Percentiles rank a stretch among this genome's conserved stretches.
Evolutionary conservation across 2,888 invertebrate species (phyloP).

Genomic region (Chaetogeoica ovagalla): DNA sequence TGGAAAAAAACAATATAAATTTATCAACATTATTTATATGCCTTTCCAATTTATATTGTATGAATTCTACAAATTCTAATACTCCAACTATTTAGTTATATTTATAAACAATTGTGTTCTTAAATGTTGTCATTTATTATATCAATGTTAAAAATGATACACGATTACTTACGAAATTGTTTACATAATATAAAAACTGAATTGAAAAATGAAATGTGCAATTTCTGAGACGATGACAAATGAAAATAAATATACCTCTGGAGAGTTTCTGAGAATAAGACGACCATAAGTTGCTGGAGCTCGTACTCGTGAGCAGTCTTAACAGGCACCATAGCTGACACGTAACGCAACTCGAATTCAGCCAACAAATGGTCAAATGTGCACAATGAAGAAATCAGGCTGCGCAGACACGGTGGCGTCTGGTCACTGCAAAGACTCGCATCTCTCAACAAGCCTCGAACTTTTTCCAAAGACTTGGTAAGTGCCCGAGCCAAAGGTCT

Average conservation of each 20-base stretch:
- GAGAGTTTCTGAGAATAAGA: constrained; percentile 94
- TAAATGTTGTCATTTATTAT: no score
- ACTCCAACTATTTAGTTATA: no score
- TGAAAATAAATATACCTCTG: constrained; percentile 62
- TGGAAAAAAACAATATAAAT: no score
- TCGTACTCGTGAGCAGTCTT: constrained; percentile 96
- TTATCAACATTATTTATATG: no score
- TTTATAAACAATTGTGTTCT: no score
- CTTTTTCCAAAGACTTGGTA: constrained; percentile 92
- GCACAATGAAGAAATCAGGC: constrained; percentile 59
- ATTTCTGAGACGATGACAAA: no score
- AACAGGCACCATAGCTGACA: constrained; percentile 98
- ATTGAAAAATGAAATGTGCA: no score
- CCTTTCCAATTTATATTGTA: not conserved
- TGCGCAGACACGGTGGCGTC: constrained; percentile 56
- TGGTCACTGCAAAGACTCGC: constrained; percentile 72
- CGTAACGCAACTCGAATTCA: constrained; percentile 97
- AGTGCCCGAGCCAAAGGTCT: constrained; percentile 94
- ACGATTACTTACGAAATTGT: no score
- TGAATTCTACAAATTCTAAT: no score
- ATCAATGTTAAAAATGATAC: no score
- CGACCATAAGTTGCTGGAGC: constrained; percentile 92
- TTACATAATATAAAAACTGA: no score
- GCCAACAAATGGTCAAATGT: constrained; percentile 92
- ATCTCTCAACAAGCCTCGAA: constrained; percentile 85